phyloP scores from a whole-genome alignment of 2,888 invertebrate species.

The Cheilosia impressa region DNA sequence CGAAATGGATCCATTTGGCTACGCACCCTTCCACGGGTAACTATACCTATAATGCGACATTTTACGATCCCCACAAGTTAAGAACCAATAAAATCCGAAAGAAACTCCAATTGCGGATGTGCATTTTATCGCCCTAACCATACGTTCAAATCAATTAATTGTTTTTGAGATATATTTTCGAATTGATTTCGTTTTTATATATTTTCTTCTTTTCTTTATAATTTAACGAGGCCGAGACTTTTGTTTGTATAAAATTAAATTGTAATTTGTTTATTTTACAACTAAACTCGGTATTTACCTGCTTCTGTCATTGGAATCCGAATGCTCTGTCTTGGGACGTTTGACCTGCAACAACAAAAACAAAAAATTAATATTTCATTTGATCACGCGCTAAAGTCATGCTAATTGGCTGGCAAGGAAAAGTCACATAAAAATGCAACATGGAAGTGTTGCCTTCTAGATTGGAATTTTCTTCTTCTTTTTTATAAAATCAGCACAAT shows the following conservation, averaged over 20 bases:
- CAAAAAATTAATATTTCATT: constrained; percentile 31
- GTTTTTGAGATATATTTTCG: constrained; percentile 36
- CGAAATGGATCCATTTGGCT: constrained; percentile 57
- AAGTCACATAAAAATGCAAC: constrained; percentile 46
- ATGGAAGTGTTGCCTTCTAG: constrained; percentile 61
- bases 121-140: constrained; percentile 52
- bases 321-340: constrained; percentile 88
- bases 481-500: constrained; percentile 54
- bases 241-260: too few relatives aligned
- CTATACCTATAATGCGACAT: neutral
- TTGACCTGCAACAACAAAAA: constrained; percentile 87
- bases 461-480: neutral
- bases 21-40: constrained; percentile 17
- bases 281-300: constrained; percentile 85
- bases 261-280: too few relatives aligned
- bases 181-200: neutral
- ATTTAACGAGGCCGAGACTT: neutral
- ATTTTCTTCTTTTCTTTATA: neutral
- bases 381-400: constrained; percentile 65
- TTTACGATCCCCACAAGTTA: constrained; percentile 50
- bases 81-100: constrained; percentile 46
- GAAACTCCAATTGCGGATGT: constrained; percentile 51
- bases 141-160: constrained; percentile 63
- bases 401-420: constrained; percentile 6
- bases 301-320: constrained; percentile 87